Base-by-base conservation (phyloP, 1,140 invertebrate genomes). In the Drosophila neocordata region DNA sequence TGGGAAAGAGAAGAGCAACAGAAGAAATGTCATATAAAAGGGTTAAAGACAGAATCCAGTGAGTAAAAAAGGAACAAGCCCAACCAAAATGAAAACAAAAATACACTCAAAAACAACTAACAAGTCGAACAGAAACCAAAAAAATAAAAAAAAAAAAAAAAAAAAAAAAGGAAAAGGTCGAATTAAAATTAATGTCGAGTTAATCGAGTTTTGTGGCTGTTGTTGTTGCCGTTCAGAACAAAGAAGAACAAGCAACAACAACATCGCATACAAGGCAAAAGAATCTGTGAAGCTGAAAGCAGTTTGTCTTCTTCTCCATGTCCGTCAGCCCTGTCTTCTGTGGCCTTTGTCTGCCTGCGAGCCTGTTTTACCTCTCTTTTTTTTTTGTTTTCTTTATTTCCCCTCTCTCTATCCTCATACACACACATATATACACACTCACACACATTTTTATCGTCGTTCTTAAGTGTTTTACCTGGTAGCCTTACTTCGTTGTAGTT, bases 131-230 rank as follows among this genome's bases (percentile, higher is more conserved):
- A 15, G 7, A 44, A 44, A 15, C 41, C 13, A 58, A 11, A 58
- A 55, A 9, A 57, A n/a, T n/a, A n/a, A n/a, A n/a, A n/a, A n/a
- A n/a, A n/a, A n/a, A n/a, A n/a, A n/a, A n/a, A n/a, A n/a, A n/a
- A n/a, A n/a, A 66, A 35, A 41, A 34, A 18, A 70, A 53, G 44
- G 57, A 77, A 65, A 71, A 82, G 88, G 83, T 88, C 83, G 83
- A 88, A 88, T 88, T 88, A 88, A 88, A 88, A 88, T 89, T 88
- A 88, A 88, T 88, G 83, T 84, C 84, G 83, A 88, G 83, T 88
- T 88, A 88, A 88, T 88, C 83, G 83, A 88, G 83, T 88, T 88
- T 83, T 85, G 76, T 53, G 79, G 18, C 55, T 52, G 51, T 58
- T 65, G 79, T 74, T 75, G 59, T 66, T 62, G 59, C 57, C 65